A percentile compares a stretch with the other conserved stretches of the same genome.
Evolutionary conservation across 37 sponge, comb jelly and placozoan species (phyloP).

Genomic region (Geodia barretti): DNA sequence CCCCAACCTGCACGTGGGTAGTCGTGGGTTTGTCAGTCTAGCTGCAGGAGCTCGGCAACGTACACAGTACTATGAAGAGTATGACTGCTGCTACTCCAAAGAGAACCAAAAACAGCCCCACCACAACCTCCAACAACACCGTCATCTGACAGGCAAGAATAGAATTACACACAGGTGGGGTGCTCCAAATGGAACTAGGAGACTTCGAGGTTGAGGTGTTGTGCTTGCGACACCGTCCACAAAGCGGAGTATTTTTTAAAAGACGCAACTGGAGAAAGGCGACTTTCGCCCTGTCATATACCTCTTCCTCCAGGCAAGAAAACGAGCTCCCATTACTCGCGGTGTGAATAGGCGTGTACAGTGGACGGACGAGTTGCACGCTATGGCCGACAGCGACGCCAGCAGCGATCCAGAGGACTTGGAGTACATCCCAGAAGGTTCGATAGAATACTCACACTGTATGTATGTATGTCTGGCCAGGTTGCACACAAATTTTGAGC

Average conservation of each 20-base stretch:
- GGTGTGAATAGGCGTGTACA: too few relatives aligned
- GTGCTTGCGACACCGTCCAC: neutral
- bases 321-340: too few relatives aligned
- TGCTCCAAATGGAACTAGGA: neutral
- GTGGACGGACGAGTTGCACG: too few relatives aligned
- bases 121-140: neutral
- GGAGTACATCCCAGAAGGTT: constrained; percentile 82
- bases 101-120: constrained; percentile 24
- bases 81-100: constrained; percentile 23
- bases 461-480: too few relatives aligned
- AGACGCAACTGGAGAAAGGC: neutral
- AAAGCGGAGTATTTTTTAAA: too few relatives aligned
- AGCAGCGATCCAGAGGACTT: constrained; percentile 66
- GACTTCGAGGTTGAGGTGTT: neutral
- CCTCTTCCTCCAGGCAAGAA: too few relatives aligned
- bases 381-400: constrained; percentile 50
- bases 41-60: constrained; percentile 6
- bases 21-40: too few relatives aligned
- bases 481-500: neutral
- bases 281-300: too few relatives aligned
- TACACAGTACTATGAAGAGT: constrained; percentile 39
- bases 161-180: too few relatives aligned
- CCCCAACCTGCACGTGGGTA: constrained; percentile 59
- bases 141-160: too few relatives aligned
- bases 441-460: neutral